These are phyloP conservation scores for Dipodomys spectabilis DNA, from an alignment of 2,113 vertebrate genomes.

Conservation along the genomic window DNA sequence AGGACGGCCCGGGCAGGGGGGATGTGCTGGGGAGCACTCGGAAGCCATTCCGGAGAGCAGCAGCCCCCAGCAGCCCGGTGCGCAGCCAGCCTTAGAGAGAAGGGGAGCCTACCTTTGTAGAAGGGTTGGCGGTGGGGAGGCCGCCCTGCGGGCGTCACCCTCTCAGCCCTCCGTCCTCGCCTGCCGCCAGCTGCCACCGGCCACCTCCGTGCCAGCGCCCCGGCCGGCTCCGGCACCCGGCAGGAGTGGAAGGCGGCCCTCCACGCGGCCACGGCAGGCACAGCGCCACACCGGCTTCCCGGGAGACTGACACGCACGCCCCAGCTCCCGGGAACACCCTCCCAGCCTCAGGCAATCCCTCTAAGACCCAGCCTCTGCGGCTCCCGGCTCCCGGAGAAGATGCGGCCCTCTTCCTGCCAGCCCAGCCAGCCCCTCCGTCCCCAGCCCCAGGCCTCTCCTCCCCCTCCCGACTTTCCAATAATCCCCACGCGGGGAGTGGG, in stretches of 20 bases:
- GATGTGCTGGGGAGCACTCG: not conserved
- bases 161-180: no score
- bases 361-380: constrained; percentile 52
- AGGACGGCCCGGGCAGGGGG: constrained; percentile 25
- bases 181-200: not conserved
- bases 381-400: constrained; percentile 59
- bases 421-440: constrained; percentile 14
- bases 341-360: constrained; percentile 70
- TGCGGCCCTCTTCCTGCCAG: constrained; percentile 48
- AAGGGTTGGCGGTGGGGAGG: no score
- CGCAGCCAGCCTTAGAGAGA: no score
- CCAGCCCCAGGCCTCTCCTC: not conserved
- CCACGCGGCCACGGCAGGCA: not conserved
- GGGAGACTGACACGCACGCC: constrained; percentile 69
- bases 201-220: constrained; percentile 58
- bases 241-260: not conserved
- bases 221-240: constrained; percentile 37
- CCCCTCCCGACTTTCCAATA: constrained; percentile 50
- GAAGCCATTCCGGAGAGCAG: no score
- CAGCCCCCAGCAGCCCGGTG: no score
- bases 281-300: constrained; percentile 52
- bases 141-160: no score
- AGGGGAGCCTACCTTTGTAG: no score
- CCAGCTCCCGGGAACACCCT: constrained; percentile 67
- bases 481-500: constrained; percentile 39